Conservation (phyloP, 2,888 invertebrate species). For the Odontocolon sp. region DNA sequence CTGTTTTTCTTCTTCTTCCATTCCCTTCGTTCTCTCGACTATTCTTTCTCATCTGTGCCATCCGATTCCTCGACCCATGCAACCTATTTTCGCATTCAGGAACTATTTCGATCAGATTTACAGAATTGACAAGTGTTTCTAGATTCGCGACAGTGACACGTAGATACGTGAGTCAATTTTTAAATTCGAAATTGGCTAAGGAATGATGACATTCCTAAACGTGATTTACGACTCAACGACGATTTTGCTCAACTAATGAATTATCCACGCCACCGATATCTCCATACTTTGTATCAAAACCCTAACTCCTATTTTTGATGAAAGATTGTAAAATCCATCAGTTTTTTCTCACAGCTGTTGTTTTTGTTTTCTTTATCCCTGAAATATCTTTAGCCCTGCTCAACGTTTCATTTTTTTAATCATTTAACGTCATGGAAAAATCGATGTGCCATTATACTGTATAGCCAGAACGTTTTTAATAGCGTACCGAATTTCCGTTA, state of each 20-base stretch:
- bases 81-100: constrained; percentile 31
- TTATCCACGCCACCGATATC: too few relatives aligned
- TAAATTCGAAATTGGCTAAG: background rate
- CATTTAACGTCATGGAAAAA: background rate
- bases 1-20: constrained; percentile 6
- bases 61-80: constrained; percentile 4
- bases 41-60: constrained; percentile 22
- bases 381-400: background rate
- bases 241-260: too few relatives aligned
- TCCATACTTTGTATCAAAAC: too few relatives aligned
- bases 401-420: background rate
- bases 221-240: too few relatives aligned
- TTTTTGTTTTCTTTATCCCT: background rate
- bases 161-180: background rate
- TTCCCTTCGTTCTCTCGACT: background rate
- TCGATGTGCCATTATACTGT: constrained; percentile 25
- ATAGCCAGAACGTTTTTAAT: constrained; percentile 15
- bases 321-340: too few relatives aligned
- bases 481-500: constrained; percentile 29
- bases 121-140: constrained; percentile 20
- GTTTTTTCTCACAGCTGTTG: too few relatives aligned
- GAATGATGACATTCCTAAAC: background rate
- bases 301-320: too few relatives aligned
- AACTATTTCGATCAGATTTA: constrained; percentile 23
- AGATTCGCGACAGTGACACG: background rate